phyloP scores from a whole-genome alignment of 2,113 vertebrate species.

The Halichoerus grypus region DNA sequence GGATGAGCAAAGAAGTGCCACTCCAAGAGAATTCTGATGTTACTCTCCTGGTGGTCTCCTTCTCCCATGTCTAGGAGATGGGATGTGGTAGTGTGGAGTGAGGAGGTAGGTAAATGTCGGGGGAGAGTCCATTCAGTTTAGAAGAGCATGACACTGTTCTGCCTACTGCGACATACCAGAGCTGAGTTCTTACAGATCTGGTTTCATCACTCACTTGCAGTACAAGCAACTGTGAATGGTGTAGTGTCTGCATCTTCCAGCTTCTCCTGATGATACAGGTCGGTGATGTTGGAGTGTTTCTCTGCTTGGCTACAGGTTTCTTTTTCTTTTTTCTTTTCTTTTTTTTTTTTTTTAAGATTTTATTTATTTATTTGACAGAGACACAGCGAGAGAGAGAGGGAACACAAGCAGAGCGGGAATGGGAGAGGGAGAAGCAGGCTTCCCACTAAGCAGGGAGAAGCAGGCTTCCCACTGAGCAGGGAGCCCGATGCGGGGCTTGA shows the following conservation, averaged over 20 bases:
- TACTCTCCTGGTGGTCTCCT: not conserved
- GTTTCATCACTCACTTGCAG: not conserved
- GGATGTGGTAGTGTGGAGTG: not conserved
- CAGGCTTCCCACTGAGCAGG: too few relatives aligned
- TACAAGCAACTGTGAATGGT: not conserved
- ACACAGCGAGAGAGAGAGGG: too few relatives aligned
- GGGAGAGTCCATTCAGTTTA: not conserved
- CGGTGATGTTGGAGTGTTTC: not conserved
- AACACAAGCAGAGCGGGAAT: too few relatives aligned
- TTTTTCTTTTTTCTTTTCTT: not conserved
- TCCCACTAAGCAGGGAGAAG: too few relatives aligned
- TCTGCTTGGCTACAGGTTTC: not conserved
- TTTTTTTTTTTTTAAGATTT: too few relatives aligned
- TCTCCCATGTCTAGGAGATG: not conserved
- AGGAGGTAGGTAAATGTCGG: not conserved
- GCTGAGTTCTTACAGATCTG: not conserved
- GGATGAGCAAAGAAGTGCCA: not conserved
- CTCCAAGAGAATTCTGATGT: not conserved
- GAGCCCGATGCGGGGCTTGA: too few relatives aligned
- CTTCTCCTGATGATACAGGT: not conserved
- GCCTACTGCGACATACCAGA: not conserved
- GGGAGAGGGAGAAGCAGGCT: too few relatives aligned
- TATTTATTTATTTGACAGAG: too few relatives aligned
- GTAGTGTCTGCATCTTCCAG: not conserved
- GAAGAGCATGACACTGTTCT: not conserved